phyloP scores from a whole-genome alignment of 2,888 invertebrate genomes.

The Nephrotoma appendiculata region DNA sequence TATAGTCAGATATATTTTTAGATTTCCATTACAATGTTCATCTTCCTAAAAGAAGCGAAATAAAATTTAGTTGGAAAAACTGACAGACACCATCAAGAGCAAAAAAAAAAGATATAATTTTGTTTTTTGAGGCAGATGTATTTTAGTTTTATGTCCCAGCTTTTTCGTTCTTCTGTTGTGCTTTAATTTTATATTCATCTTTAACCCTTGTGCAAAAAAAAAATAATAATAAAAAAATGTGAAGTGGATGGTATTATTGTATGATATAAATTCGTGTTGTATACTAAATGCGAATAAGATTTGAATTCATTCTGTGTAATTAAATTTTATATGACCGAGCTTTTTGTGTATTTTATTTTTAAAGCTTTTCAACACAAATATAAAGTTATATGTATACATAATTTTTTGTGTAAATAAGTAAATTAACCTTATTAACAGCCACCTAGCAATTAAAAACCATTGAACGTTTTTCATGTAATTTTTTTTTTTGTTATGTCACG shows the following conservation, averaged over 20 bases:
- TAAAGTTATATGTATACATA: neutral
- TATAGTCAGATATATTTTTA: neutral
- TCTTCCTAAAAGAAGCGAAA: neutral
- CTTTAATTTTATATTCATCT: neutral
- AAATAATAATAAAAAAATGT: neutral
- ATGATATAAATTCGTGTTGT: neutral
- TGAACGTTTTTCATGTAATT: neutral
- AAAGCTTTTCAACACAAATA: neutral
- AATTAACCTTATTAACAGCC: neutral
- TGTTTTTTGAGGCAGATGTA: neutral
- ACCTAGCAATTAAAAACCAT: neutral
- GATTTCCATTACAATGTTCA: neutral
- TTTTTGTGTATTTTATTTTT: neutral
- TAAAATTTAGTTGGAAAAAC: neutral
- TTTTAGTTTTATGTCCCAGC: neutral
- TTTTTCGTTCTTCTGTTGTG: neutral
- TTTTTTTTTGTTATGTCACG: neutral
- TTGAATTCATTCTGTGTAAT: neutral
- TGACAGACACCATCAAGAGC: neutral
- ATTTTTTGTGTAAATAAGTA: neutral
- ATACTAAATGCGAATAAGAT: neutral
- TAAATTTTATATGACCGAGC: neutral
- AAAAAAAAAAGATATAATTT: neutral
- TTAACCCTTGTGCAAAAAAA: neutral
- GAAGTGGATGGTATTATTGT: neutral